These are phyloP conservation scores for Ips typographus DNA, from an alignment of 1,140 invertebrate genomes.

Conservation along the genomic window DNA sequence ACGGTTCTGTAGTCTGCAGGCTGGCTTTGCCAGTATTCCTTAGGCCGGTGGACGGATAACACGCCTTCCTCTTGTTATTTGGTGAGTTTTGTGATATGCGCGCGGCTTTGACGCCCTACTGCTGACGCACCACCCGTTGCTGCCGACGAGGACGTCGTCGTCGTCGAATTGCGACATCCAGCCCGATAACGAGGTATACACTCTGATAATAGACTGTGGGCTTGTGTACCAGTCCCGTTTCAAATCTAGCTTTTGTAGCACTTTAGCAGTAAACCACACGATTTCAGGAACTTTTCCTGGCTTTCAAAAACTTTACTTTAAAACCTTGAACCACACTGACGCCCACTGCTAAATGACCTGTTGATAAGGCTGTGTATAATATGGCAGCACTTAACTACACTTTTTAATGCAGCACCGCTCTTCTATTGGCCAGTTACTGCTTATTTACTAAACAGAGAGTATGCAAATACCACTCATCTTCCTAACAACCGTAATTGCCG, in stretches of 20 bases:
- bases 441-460: too few relatives aligned
- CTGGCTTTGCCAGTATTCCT: slow-evolving; percentile 30
- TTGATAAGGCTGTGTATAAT: too few relatives aligned
- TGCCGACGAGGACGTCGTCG: slow-evolving; percentile 20
- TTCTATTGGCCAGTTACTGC: too few relatives aligned
- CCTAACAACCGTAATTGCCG: too few relatives aligned
- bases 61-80: slow-evolving; percentile 31
- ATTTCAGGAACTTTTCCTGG: too few relatives aligned
- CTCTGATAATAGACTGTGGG: slow-evolving; percentile 7
- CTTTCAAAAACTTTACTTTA: too few relatives aligned
- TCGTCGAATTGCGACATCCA: slow-evolving; percentile 12
- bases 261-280: too few relatives aligned
- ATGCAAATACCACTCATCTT: too few relatives aligned
- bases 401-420: too few relatives aligned
- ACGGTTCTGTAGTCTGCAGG: slow-evolving; percentile 26
- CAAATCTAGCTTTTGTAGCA: background rate
- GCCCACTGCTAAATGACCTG: too few relatives aligned
- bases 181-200: slow-evolving; percentile 19
- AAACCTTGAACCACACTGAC: too few relatives aligned
- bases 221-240: slow-evolving; percentile 8
- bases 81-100: slow-evolving; percentile 13
- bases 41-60: slow-evolving; percentile 29
- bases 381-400: too few relatives aligned
- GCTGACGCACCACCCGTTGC: slow-evolving; percentile 27
- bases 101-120: slow-evolving; percentile 27